Conservation (phyloP, 1,140 invertebrate genomes). For the Aphelinus certus region DNA sequence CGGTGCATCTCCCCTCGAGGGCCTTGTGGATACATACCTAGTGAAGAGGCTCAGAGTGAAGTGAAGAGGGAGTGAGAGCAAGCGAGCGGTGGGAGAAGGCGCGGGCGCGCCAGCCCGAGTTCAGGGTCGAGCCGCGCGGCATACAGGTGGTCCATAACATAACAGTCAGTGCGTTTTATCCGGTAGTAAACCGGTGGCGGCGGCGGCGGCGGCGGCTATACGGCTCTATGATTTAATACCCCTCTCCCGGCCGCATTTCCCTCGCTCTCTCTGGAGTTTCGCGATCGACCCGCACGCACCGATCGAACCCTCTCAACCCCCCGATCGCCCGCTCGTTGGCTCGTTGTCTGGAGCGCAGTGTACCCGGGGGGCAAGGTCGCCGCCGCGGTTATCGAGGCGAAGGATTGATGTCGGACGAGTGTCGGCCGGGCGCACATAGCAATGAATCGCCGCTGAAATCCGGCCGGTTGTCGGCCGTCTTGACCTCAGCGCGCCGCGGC, state of each 20-base stretch:
- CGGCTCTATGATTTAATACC: conserved; percentile 66
- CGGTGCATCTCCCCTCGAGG: no score
- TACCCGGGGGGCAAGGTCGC: no score
- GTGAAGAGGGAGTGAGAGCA: conserved; percentile 30
- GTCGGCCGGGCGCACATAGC: no score
- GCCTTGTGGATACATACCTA: no score
- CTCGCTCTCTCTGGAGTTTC: not conserved
- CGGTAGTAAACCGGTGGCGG: conserved; percentile 66
- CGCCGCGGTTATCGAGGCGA: no score
- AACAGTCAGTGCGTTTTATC: conserved; percentile 68
- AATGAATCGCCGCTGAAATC: no score
- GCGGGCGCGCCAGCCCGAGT: conserved; percentile 28
- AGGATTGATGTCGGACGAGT: no score
- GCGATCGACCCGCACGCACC: no score
- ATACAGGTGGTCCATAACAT: conserved; percentile 68
- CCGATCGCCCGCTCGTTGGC: conserved; percentile 29
- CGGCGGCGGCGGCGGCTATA: conserved; percentile 45
- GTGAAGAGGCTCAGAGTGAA: no score
- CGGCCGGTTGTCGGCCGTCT: no score
- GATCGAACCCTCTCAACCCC: no score
- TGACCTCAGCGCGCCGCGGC: no score
- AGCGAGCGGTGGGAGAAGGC: conserved; percentile 40
- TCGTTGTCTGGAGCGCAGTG: not conserved
- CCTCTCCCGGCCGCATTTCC: conserved; percentile 24
- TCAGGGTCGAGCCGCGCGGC: conserved; percentile 63